Base-by-base conservation (phyloP, 1,140 invertebrate species). In the Danaus melanippus region DNA sequence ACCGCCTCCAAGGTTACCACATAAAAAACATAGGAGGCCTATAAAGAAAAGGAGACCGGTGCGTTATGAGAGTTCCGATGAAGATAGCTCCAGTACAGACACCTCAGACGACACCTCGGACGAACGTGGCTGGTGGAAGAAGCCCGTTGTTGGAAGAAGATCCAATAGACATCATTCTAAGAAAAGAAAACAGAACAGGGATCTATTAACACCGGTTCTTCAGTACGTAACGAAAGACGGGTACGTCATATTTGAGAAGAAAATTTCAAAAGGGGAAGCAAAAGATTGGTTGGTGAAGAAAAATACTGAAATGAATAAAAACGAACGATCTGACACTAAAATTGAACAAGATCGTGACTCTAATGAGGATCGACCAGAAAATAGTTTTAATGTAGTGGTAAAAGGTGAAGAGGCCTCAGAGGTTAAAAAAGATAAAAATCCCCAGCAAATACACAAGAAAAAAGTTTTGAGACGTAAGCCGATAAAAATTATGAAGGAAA, bases 161-260 rank as follows among this genome's bases (percentile, higher is more conserved):
- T 56, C 56, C 10, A 62, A 60, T n/a, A 51, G 50, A 54, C 57
- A 57, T 45, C 62, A 56, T 12, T 42, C 50, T 50, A 67, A 55
- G 46, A 60, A 45, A 58, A 66, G 56, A 54, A 65, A 53, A 42
- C 57, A 62, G 12, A 71, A 56, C 10, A 65, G 67, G 53, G 70
- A 74, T 7, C 12, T 74, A 5, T 53, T 84, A 2, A 84, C 76
- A 11, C 80, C 82, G 0, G 53, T 82, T 9, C 53, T 84, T 0
- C 80, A 84, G 55, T 85, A 85, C 53, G 76, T 85, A 0, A 85
- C 76, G 1, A 81, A 84, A 48, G 77, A 84, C 49, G 82, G 82
- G 0, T 86, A 83, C 50, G 83, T 86, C 7, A 79, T 86, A 56
- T 86, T 66, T 62, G 80, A 86, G 51, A 84, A 86, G 50, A 70